A percentile compares a stretch with the other conserved stretches of the same genome.
Evolutionary conservation across 64 coral and sea anemone genomes (phyloP).

Genomic region (Pocillopora damicornis): DNA sequence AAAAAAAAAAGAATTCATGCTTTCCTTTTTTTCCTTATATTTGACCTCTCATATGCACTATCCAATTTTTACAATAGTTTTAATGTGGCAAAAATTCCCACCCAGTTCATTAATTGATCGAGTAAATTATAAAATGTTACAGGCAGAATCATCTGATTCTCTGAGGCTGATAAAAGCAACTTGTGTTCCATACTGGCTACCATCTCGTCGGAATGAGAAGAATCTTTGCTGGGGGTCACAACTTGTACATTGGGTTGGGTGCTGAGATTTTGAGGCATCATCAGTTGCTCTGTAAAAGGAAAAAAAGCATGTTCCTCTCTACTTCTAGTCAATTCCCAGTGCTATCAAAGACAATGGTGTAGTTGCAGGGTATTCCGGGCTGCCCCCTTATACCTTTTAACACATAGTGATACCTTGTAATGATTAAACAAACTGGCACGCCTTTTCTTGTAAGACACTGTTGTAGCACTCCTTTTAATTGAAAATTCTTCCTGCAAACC

Average conservation of each 20-base stretch:
- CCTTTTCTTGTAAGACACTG: no score
- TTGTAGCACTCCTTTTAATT: no score
- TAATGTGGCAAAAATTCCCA: neutral
- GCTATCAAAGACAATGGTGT: no score
- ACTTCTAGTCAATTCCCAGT: no score
- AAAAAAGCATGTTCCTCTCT: neutral
- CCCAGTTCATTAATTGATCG: neutral
- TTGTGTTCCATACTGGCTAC: constrained; percentile 82
- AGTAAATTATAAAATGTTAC: constrained; percentile 3
- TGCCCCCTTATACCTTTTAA: no score
- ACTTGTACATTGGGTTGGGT: constrained; percentile 75
- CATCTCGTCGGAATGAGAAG: constrained; percentile 90
- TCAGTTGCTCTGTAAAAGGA: constrained; percentile 30
- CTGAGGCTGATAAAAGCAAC: constrained; percentile 68
- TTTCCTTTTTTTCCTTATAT: neutral
- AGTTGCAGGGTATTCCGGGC: no score
- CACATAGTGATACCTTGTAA: no score
- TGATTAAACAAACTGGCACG: no score
- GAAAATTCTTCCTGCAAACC: no score
- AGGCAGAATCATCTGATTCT: constrained; percentile 20
- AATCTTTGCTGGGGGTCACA: constrained; percentile 76
- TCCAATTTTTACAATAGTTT: neutral
- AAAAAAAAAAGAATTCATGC: neutral
- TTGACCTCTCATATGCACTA: neutral
- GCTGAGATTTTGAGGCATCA: constrained; percentile 29